phyloP scores from a whole-genome alignment of 2,113 vertebrate species.

The Mystacornis crossleyi region DNA sequence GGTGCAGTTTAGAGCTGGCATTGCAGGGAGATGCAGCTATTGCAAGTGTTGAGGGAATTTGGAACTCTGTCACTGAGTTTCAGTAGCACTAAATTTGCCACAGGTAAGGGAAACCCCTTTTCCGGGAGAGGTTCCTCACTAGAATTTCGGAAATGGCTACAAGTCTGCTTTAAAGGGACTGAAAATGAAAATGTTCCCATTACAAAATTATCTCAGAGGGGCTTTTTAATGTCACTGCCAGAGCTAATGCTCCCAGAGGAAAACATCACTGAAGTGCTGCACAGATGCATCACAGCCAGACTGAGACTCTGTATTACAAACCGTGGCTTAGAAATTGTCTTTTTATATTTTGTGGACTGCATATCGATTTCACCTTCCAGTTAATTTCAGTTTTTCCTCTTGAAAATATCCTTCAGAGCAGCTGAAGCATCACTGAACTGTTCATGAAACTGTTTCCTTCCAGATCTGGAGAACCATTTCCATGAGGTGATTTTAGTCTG shows the following conservation, averaged over 20 bases:
- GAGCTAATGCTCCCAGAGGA: background rate
- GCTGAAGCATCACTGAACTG: background rate
- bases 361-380: background rate
- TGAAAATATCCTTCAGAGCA: fast-evolving
- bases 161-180: background rate
- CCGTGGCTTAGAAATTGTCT: conserved; percentile 8
- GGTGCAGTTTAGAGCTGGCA: background rate
- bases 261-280: background rate
- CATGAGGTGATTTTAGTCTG: background rate
- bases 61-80: background rate
- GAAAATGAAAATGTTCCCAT: background rate
- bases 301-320: background rate
- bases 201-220: background rate
- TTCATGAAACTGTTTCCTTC: background rate
- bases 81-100: background rate
- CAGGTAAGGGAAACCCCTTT: background rate
- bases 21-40: background rate
- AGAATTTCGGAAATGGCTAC: background rate
- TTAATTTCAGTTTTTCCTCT: background rate
- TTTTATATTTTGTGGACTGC: background rate
- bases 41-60: background rate
- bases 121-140: background rate
- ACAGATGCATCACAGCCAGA: background rate
- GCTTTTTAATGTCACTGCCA: background rate
- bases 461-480: background rate